Evolutionary conservation across 2,113 vertebrate genomes (phyloP), one percentile per base, ranked within the genome.

Genomic region (Pelecanoides urinatrix): DNA sequence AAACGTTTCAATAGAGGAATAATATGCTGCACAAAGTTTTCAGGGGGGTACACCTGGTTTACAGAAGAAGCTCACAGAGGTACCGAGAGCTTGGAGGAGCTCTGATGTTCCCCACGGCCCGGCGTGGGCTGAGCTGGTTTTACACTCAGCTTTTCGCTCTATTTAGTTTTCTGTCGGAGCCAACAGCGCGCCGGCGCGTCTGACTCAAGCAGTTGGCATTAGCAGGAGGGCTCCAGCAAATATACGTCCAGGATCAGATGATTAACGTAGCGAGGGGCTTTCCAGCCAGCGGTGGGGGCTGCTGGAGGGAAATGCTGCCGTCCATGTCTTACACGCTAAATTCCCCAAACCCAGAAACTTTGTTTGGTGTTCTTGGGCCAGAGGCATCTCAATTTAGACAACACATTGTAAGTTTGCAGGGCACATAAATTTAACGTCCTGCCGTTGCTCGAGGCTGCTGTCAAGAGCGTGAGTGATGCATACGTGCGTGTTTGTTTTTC

Each of bases 381-480:
- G 74, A 36, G 12, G 34, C 30, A 0, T 11, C 56, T 70, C 32
- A 49, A 32, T 23, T 22, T 3, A 75, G 49, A 14, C n/a, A 25
- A 23, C 11, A 7, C 8, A 7, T 1, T 8, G 5, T 52, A 23
- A 17, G 11, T 5, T 14, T 4, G 8, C 26, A 16, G 18, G 58
- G 14, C 13, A 6, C 19, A 2, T n/a, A 6, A n/a, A 19, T 40
- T 40, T 3, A 10, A 7, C 3, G 2, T 44, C 27, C n/a, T 14
- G 34, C 26, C 3, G 4, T 13, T 32, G 38, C 73, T 42, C 0
- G 59, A 22, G 66, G 82, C 34, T 38, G 38, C 68, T 22, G 44
- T 10, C 25, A 5, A 4, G 36, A 50, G 14, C 27, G 0, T 7
- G 61, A n/a, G 27, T 22, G 76, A 70, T 61, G 32, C 79, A 4